phyloP scores from a whole-genome alignment of 2,888 invertebrate genomes.

The Polyommatus iphigenia region DNA sequence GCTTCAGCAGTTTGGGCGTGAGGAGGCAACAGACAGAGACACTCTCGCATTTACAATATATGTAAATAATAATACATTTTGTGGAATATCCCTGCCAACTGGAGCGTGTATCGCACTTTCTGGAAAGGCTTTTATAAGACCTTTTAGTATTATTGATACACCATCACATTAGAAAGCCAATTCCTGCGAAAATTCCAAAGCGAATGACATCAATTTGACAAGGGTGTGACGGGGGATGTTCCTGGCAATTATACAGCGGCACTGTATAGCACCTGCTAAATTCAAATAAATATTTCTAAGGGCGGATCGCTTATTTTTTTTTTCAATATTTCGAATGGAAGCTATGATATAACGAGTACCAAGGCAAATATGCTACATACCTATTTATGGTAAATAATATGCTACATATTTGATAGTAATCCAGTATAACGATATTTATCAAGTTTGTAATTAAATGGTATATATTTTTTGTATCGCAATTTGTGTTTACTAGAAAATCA shows the following conservation, averaged over 20 bases:
- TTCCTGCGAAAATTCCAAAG: slow-evolving; percentile 54
- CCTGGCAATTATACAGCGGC: slow-evolving; percentile 59
- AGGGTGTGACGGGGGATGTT: slow-evolving; percentile 64
- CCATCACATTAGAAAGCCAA: slow-evolving; percentile 44
- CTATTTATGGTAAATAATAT: not conserved
- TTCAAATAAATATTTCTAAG: slow-evolving; percentile 32
- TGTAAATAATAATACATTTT: not conserved
- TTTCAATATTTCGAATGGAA: not conserved
- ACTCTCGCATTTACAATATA: too few species aligned
- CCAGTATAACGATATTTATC: not conserved
- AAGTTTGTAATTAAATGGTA: too few species aligned
- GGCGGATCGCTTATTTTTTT: slow-evolving; percentile 12
- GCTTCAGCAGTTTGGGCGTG: too few species aligned
- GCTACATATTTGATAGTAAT: not conserved
- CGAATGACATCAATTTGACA: slow-evolving; percentile 58
- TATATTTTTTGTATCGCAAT: too few species aligned
- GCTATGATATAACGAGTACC: not conserved
- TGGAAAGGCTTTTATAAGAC: slow-evolving; percentile 30
- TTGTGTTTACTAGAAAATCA: not conserved
- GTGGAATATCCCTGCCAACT: not conserved
- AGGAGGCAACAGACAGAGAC: too few species aligned
- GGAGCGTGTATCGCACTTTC: not conserved
- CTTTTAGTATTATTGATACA: slow-evolving; percentile 33
- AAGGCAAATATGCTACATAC: not conserved
- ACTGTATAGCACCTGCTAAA: slow-evolving; percentile 37